phyloP scores from a whole-genome alignment of 2,888 invertebrate species.

The Pyrochroa serraticornis region DNA sequence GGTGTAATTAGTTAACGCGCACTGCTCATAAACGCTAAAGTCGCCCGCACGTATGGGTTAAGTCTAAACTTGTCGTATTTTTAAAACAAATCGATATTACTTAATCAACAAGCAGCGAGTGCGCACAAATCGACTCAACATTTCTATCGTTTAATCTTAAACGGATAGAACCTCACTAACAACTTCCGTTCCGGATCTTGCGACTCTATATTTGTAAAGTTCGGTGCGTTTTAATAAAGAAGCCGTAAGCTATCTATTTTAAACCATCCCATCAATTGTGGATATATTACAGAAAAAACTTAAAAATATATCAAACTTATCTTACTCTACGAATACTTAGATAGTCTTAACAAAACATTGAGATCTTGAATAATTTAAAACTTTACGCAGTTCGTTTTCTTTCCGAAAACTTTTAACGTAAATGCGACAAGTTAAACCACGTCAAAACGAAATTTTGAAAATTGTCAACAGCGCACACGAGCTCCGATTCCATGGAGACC shows the following conservation, averaged over 20 bases:
- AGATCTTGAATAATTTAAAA: too few relatives aligned
- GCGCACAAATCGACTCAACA: constrained; percentile 18
- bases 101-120: constrained; percentile 27
- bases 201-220: constrained; percentile 25
- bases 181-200: constrained; percentile 20
- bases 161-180: constrained; percentile 18
- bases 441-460: too few relatives aligned
- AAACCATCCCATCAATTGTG: constrained; percentile 12
- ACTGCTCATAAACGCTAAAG: constrained; percentile 34
- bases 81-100: constrained; percentile 33
- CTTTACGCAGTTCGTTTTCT: too few relatives aligned
- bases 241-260: constrained; percentile 16
- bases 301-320: too few relatives aligned
- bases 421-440: too few relatives aligned
- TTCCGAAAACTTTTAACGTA: too few relatives aligned
- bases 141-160: constrained; percentile 16
- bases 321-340: too few relatives aligned
- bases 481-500: too few relatives aligned
- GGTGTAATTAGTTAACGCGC: constrained; percentile 37
- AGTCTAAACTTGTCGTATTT: constrained; percentile 32
- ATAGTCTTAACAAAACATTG: too few relatives aligned
- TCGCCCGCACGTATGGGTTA: constrained; percentile 31
- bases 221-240: constrained; percentile 19
- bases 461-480: too few relatives aligned
- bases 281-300: not conserved